phyloP scores from a whole-genome alignment of 2,888 invertebrate genomes.

The Eupithecia exiguata region DNA sequence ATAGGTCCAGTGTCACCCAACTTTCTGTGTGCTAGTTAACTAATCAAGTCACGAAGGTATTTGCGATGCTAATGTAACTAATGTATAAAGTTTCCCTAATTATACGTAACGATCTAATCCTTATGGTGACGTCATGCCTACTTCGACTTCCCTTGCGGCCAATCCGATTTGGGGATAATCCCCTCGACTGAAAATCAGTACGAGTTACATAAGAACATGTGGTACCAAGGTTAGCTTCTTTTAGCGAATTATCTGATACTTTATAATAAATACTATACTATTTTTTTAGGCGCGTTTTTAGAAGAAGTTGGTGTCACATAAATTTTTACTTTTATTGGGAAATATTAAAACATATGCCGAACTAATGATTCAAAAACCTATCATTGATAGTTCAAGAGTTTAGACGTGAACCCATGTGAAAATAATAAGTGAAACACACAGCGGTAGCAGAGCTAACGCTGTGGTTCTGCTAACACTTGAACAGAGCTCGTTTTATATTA shows the following conservation, averaged over 20 bases:
- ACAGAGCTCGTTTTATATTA: too few relatives aligned
- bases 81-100: conserved; percentile 8
- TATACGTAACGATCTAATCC: not conserved
- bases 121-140: not conserved
- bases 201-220: not conserved
- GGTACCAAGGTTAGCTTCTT: conserved; percentile 1
- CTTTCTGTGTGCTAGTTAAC: conserved; percentile 3
- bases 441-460: too few relatives aligned
- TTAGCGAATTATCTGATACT: not conserved
- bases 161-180: conserved; percentile 11
- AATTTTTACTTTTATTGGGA: not conserved
- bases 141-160: not conserved
- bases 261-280: not conserved
- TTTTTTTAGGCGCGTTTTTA: not conserved
- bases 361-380: not conserved
- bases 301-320: not conserved
- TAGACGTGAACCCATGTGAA: too few relatives aligned
- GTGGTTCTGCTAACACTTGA: too few relatives aligned
- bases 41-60: conserved; percentile 1
- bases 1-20: not conserved
- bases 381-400: too few relatives aligned
- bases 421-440: too few relatives aligned
- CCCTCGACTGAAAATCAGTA: not conserved
- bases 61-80: conserved; percentile 1
- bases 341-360: too few relatives aligned